Percentiles rank a stretch among this genome's conserved stretches.
Evolutionary conservation across 2,797 vertebrate genomes (phyloP).

Genomic region (Pteropus rufus): DNA sequence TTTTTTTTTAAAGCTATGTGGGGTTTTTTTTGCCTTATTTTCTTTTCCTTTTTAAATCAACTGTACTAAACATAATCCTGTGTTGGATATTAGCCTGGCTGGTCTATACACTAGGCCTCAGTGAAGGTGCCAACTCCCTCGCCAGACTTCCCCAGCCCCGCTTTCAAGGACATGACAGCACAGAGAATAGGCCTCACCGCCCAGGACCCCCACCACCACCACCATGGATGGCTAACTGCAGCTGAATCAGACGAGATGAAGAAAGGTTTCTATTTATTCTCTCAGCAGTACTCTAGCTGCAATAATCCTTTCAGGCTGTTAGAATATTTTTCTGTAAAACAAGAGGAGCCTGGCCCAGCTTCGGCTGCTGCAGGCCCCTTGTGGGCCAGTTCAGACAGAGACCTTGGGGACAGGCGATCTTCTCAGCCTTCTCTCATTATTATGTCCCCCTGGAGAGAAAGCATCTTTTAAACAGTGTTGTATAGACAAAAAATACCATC

Average conservation of each 20-base stretch:
- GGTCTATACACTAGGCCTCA: background rate
- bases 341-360: background rate
- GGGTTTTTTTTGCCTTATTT: background rate
- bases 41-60: background rate
- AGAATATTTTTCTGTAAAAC: background rate
- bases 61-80: background rate
- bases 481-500: background rate
- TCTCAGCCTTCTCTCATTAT: background rate
- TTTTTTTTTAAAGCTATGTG: background rate
- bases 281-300: background rate
- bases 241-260: background rate
- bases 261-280: background rate
- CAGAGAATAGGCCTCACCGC: background rate
- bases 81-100: background rate
- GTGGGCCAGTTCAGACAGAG: background rate
- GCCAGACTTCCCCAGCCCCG: background rate
- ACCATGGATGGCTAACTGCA: background rate
- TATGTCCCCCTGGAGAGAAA: background rate
- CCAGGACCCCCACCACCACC: rapidly evolving
- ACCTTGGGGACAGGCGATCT: background rate
- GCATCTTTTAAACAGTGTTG: background rate
- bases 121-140: background rate
- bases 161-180: background rate
- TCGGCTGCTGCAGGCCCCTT: background rate
- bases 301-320: background rate